phyloP scores from a whole-genome alignment of 2,113 vertebrate genomes.

The Rhineura floridana region DNA sequence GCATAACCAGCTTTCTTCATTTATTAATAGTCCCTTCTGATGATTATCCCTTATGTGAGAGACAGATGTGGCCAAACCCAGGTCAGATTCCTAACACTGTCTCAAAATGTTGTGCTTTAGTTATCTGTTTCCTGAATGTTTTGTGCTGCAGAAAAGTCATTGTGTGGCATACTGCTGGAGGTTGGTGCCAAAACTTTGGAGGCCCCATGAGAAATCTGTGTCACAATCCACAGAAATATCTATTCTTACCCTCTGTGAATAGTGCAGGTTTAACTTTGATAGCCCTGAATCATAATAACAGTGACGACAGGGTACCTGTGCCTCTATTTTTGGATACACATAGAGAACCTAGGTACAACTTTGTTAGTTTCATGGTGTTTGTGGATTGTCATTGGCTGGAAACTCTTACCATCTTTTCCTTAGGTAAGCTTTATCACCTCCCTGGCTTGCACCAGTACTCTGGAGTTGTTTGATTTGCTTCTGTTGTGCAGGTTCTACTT shows the following conservation, averaged over 20 bases:
- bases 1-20: background rate
- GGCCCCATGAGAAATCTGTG: background rate
- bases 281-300: no score
- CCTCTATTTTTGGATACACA: background rate
- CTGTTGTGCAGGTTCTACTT: no score
- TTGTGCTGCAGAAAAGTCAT: background rate
- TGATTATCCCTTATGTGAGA: no score
- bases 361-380: background rate
- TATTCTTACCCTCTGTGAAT: background rate
- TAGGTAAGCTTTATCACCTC: background rate
- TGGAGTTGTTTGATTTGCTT: background rate
- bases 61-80: background rate
- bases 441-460: background rate
- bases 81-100: background rate
- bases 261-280: background rate
- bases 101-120: background rate
- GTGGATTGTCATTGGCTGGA: background rate
- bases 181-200: background rate
- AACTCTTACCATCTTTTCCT: background rate
- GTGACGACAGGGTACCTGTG: background rate
- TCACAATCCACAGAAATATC: background rate
- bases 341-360: background rate
- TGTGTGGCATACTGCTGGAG: background rate
- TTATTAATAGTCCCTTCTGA: background rate
- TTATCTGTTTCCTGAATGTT: slow-evolving; percentile 17